Conservation (phyloP, 53 echinoderm and acorn worm genomes). For the Mesocentrotus franciscanus region DNA sequence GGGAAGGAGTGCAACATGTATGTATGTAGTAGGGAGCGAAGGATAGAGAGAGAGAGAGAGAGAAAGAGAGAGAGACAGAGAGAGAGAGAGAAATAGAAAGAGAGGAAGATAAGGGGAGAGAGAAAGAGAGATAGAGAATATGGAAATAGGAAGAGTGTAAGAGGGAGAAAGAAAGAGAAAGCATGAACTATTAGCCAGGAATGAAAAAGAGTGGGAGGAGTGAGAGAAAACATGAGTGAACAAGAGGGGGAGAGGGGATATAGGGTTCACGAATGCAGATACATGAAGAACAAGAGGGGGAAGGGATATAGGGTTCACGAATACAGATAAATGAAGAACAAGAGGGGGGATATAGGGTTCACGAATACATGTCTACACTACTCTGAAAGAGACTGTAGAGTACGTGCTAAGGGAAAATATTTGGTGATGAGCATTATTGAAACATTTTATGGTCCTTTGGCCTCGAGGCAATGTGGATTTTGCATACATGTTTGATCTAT, state of each 20-base stretch:
- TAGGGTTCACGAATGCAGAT: too few relatives aligned
- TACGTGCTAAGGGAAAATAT: too few relatives aligned
- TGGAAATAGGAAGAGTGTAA: neutral
- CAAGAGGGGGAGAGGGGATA: too few relatives aligned
- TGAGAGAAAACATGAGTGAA: too few relatives aligned
- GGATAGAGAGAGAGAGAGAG: too few relatives aligned
- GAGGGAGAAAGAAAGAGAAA: neutral
- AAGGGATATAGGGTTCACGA: neutral
- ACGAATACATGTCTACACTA: neutral
- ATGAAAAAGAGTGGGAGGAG: neutral
- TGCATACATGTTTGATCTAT: too few relatives aligned
- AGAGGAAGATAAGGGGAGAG: neutral
- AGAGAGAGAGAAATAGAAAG: neutral
- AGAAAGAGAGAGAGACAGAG: neutral
- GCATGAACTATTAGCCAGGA: neutral
- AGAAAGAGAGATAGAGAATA: neutral
- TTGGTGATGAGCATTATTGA: too few relatives aligned
- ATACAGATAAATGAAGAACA: neutral
- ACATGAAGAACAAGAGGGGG: neutral
- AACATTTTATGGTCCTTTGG: too few relatives aligned
- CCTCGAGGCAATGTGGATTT: too few relatives aligned
- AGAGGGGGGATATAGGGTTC: neutral
- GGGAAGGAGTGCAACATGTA: too few relatives aligned
- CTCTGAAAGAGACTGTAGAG: too few relatives aligned
- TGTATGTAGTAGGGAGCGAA: too few relatives aligned